Conservation (phyloP, 2,113 vertebrate species). For the Romanogobio albipinnatus region DNA sequence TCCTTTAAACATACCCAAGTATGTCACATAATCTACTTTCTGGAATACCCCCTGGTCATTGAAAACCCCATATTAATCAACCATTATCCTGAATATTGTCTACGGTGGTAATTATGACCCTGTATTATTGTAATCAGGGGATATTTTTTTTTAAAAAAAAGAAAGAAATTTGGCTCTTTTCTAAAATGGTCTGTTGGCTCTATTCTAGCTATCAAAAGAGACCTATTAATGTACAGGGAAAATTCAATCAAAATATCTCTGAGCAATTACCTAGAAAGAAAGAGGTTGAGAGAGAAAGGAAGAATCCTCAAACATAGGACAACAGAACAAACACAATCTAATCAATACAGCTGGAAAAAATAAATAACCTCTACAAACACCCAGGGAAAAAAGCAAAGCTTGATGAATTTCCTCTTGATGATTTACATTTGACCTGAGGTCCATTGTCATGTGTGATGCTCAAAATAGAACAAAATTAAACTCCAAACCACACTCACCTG, state of each 20-base stretch:
- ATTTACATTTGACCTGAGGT: not conserved
- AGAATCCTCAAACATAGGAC: not conserved
- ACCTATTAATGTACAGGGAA: constrained; percentile 29
- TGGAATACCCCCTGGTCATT: too few relatives aligned
- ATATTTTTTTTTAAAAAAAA: not conserved
- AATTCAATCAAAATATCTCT: constrained; percentile 41
- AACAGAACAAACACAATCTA: not conserved
- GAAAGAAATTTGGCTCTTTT: not conserved
- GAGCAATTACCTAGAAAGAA: constrained; percentile 22
- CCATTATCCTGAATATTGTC: not conserved
- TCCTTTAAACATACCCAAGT: too few relatives aligned
- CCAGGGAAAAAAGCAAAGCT: not conserved
- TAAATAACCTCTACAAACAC: not conserved
- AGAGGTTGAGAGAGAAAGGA: constrained; percentile 1
- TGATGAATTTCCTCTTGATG: not conserved
- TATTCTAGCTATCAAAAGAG: not conserved
- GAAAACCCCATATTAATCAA: too few relatives aligned
- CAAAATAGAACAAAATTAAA: not conserved
- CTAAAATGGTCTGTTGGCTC: not conserved
- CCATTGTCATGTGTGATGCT: not conserved
- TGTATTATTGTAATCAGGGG: not conserved
- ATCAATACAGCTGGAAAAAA: constrained; percentile 11
- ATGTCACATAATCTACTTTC: too few relatives aligned
- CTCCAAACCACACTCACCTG: not conserved
- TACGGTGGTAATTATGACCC: not conserved